phyloP scores from a whole-genome alignment of 2,888 invertebrate genomes.

The Priocnemis perturbator region DNA sequence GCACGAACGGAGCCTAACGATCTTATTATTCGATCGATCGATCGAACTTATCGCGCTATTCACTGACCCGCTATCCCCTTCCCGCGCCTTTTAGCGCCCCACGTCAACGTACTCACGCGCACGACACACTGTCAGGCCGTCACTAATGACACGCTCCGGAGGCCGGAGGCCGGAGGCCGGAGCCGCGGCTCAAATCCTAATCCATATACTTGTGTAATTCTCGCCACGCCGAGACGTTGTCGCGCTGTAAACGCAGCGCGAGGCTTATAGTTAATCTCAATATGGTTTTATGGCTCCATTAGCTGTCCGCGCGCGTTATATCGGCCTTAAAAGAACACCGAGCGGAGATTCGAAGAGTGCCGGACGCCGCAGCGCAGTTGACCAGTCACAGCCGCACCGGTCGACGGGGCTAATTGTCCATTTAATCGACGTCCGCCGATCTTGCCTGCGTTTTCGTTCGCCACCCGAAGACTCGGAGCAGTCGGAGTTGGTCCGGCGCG shows the following conservation, averaged over 20 bases:
- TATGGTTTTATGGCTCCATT: conserved; percentile 49
- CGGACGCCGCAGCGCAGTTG: no score
- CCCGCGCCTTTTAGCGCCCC: no score
- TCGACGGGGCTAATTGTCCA: conserved; percentile 36
- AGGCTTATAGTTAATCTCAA: conserved; percentile 29
- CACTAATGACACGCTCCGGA: conserved; percentile 14
- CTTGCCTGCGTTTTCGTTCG: no score
- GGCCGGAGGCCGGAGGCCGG: no score
- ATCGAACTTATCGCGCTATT: conserved; percentile 14
- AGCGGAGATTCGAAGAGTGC: background rate
- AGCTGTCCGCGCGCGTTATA: conserved; percentile 27
- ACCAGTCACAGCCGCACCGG: no score
- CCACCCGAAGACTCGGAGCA: no score
- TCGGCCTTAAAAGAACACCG: background rate
- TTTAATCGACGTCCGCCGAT: conserved; percentile 24
- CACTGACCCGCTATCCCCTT: background rate
- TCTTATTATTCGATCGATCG: conserved; percentile 22
- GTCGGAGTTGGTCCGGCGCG: no score
- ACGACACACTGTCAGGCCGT: background rate
- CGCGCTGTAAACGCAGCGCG: background rate
- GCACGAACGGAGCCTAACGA: conserved; percentile 9
- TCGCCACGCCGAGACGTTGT: background rate
- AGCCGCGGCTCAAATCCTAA: conserved; percentile 19
- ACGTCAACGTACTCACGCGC: background rate
- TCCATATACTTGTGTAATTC: conserved; percentile 10